These are phyloP conservation scores for Labeo rohita DNA, from an alignment of 2,113 vertebrate genomes.

Conservation along the genomic window DNA sequence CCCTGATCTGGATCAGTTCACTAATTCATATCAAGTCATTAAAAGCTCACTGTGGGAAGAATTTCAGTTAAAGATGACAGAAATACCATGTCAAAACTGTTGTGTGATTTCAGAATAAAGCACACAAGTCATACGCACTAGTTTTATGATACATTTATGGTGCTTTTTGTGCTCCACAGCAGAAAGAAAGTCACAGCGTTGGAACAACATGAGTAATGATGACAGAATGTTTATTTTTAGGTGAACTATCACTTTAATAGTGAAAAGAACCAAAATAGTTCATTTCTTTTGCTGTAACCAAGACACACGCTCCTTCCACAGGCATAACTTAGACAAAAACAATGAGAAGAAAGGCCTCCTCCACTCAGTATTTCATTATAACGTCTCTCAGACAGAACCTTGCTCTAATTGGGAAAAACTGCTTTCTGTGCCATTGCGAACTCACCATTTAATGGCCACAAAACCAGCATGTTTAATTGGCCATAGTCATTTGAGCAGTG, in stretches of 20 bases:
- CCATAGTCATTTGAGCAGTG: not conserved
- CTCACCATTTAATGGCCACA: slow-evolving; percentile 5
- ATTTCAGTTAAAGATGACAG: not conserved
- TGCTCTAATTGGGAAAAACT: not conserved
- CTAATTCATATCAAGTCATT: not conserved
- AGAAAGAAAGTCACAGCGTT: not conserved
- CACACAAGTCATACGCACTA: not conserved
- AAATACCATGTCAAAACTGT: not conserved
- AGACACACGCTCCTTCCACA: not conserved
- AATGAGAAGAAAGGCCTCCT: not conserved
- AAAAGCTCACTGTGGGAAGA: not conserved
- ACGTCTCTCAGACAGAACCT: not conserved
- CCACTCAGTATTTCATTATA: not conserved
- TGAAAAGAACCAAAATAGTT: not conserved
- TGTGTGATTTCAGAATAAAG: not conserved
- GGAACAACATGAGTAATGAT: not conserved
- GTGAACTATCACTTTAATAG: not conserved
- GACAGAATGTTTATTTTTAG: not conserved
- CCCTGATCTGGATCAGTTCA: not conserved
- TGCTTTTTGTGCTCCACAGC: not conserved
- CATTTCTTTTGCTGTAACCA: not conserved
- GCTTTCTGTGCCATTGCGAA: not conserved
- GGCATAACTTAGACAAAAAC: not conserved
- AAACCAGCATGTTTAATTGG: not conserved
- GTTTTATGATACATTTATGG: not conserved